phyloP scores from a whole-genome alignment of 2,888 invertebrate species.

The Melieria crassipennis region DNA sequence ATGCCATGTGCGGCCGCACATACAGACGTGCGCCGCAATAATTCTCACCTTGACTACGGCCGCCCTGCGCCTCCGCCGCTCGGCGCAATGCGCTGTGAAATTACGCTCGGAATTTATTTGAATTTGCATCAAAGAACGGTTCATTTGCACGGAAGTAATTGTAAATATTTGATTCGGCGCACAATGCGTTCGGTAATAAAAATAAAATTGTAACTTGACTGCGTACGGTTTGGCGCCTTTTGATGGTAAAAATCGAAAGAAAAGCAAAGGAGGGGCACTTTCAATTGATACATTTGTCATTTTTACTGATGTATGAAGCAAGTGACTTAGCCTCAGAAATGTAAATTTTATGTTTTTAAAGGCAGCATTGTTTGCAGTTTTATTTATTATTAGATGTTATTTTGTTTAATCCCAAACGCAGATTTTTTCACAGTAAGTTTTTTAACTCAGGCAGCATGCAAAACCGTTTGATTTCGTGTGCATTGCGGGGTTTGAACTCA shows the following conservation, averaged over 20 bases:
- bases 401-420: no score
- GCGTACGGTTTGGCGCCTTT: slow-evolving; percentile 21
- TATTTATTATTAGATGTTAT: no score
- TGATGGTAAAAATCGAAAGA: neutral
- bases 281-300: slow-evolving; percentile 60
- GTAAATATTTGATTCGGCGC: slow-evolving; percentile 59
- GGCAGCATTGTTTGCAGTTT: no score
- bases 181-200: slow-evolving; percentile 54
- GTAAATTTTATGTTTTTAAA: no score
- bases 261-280: slow-evolving; percentile 44
- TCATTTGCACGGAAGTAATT: slow-evolving; percentile 55
- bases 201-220: slow-evolving; percentile 55
- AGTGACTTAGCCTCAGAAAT: no score
- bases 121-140: slow-evolving; percentile 49
- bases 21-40: slow-evolving; percentile 41
- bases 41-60: slow-evolving; percentile 62
- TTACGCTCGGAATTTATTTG: slow-evolving; percentile 54
- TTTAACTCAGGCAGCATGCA: no score
- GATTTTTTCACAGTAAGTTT: no score
- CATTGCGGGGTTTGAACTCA: no score
- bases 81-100: slow-evolving; percentile 8
- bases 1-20: slow-evolving; percentile 33
- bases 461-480: no score
- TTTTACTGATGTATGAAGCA: slow-evolving; percentile 48
- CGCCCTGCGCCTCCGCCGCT: slow-evolving; percentile 8